phyloP scores from a whole-genome alignment of 2,888 invertebrate genomes.

The Melinaea marsaeus region DNA sequence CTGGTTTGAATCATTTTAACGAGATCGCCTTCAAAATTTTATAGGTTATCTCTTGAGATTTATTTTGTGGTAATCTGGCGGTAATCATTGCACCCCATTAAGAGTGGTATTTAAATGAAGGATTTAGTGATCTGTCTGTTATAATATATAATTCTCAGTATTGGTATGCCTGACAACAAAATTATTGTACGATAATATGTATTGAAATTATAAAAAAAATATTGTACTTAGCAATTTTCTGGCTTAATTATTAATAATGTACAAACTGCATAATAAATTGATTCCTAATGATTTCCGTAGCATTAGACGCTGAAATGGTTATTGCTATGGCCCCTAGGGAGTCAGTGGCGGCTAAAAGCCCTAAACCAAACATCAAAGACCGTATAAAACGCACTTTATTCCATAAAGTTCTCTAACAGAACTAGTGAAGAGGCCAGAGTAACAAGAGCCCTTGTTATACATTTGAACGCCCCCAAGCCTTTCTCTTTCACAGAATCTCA shows the following conservation, averaged over 20 bases:
- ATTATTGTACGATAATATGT: neutral
- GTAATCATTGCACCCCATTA: slow-evolving; percentile 59
- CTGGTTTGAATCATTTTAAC: slow-evolving; percentile 61
- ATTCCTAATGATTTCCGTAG: neutral
- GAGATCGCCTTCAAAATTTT: slow-evolving; percentile 72
- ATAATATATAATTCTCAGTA: neutral
- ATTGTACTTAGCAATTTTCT: too few species aligned
- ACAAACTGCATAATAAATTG: neutral
- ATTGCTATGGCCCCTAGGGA: slow-evolving; percentile 58
- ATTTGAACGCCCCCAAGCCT: slow-evolving; percentile 36
- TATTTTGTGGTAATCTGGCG: slow-evolving; percentile 64
- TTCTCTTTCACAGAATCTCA: slow-evolving; percentile 35
- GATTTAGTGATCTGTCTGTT: neutral
- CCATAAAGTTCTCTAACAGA: slow-evolving; percentile 64
- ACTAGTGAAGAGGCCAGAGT: slow-evolving; percentile 29
- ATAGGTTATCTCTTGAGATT: slow-evolving; percentile 70
- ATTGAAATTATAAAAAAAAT: too few species aligned
- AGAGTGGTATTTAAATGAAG: slow-evolving; percentile 57
- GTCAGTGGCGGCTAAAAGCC: slow-evolving; percentile 63
- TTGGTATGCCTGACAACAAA: neutral
- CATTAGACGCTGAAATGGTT: slow-evolving; percentile 49
- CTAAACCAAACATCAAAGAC: slow-evolving; percentile 71
- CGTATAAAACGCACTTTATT: slow-evolving; percentile 72
- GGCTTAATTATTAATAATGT: neutral
- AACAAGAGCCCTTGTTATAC: slow-evolving; percentile 50